phyloP scores from a whole-genome alignment of 92 coral and sea anemone genomes.

The Zoanthus gigantus region DNA sequence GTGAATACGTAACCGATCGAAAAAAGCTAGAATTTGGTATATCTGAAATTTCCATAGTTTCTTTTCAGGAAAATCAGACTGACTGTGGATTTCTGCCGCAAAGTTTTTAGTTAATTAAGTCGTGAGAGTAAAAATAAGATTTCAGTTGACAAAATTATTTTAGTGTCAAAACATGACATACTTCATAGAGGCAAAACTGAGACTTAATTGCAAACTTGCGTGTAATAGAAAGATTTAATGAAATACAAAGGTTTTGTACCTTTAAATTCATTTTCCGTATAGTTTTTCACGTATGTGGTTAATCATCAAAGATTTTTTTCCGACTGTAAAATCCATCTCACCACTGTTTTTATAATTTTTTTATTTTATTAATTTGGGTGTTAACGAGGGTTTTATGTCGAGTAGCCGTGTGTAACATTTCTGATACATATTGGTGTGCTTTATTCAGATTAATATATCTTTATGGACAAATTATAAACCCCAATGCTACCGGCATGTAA shows the following conservation, averaged over 20 bases:
- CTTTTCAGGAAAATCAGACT: not conserved
- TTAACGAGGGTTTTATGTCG: not conserved
- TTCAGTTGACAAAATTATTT: conserved; percentile 32
- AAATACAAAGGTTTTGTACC: not conserved
- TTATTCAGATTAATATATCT: not conserved
- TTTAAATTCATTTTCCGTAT: conserved; percentile 2
- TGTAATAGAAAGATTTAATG: not conserved
- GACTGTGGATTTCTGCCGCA: not conserved
- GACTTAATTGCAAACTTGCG: conserved; percentile 18
- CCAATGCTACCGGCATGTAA: not conserved
- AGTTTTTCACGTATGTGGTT: conserved; percentile 10
- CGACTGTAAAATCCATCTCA: not conserved
- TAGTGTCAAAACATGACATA: conserved; percentile 34
- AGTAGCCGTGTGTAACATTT: not conserved
- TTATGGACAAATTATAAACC: not conserved
- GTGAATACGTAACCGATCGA: not conserved
- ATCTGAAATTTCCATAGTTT: not conserved
- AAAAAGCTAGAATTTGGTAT: not conserved
- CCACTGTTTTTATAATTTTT: not conserved
- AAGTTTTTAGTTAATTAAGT: conserved; percentile 8
- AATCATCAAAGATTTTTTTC: not conserved
- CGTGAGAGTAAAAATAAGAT: conserved; percentile 2
- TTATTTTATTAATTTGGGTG: not conserved
- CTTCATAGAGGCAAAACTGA: conserved; percentile 16
- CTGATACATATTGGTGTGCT: not conserved